Evolutionary conservation across 2,888 invertebrate species (phyloP).

Genomic region (Monochamus alternatus): DNA sequence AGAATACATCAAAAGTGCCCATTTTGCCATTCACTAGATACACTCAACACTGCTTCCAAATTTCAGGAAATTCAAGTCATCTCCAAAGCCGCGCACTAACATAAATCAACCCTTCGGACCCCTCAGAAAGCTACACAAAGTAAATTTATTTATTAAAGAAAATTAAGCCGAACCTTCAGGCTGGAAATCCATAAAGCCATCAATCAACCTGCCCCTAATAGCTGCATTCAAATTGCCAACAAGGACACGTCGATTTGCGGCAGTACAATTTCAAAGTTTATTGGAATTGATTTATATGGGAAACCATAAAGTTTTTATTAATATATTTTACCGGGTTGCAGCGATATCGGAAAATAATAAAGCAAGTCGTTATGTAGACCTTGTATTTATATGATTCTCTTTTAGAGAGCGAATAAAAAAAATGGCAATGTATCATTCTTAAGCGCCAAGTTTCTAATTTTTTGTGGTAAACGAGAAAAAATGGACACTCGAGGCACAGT

Average conservation of each 20-base stretch:
- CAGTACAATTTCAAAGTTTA: not conserved
- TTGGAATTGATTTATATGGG: constrained; percentile 6
- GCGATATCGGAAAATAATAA: constrained; percentile 3
- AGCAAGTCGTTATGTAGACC: not conserved
- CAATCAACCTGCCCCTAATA: not conserved
- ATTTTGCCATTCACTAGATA: no score
- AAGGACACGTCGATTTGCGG: not conserved
- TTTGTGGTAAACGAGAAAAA: no score
- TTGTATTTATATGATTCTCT: not conserved
- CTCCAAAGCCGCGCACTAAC: no score
- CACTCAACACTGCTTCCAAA: no score
- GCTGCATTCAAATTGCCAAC: not conserved
- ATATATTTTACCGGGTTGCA: not conserved
- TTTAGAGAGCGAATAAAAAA: not conserved
- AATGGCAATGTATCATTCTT: no score
- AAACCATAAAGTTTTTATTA: not conserved
- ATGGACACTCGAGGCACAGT: no score
- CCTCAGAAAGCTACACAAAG: no score
- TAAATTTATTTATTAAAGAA: no score
- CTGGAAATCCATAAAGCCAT: not conserved
- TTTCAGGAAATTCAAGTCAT: no score
- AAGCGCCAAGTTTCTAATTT: no score
- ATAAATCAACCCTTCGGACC: no score
- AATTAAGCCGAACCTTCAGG: not conserved
- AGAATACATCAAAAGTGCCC: no score